A percentile compares a stretch with the other conserved stretches of the same genome.
These are phyloP conservation scores for Phrynosoma platyrhinos DNA, from an alignment of 2,113 vertebrate species.

Conservation along the genomic window DNA sequence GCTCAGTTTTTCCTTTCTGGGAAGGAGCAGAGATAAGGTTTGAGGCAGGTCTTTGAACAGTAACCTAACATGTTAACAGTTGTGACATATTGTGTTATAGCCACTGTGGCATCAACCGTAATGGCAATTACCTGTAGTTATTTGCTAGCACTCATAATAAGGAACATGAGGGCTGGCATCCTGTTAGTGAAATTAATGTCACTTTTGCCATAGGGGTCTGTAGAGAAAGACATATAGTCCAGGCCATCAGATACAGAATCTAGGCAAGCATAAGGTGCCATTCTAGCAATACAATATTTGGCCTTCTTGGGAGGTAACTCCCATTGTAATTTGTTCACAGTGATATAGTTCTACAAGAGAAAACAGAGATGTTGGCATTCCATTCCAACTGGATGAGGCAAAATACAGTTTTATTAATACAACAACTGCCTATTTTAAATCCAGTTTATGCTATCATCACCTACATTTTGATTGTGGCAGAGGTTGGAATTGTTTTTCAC, in stretches of 20 bases:
- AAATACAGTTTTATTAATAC: not conserved
- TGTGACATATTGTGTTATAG: too few relatives aligned
- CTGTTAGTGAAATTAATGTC: constrained; percentile 80
- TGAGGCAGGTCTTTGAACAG: too few relatives aligned
- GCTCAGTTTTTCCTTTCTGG: too few relatives aligned
- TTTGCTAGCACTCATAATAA: too few relatives aligned
- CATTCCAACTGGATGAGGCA: not conserved
- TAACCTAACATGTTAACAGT: too few relatives aligned
- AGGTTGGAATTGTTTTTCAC: too few relatives aligned
- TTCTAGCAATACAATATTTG: constrained; percentile 97
- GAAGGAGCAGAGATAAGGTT: too few relatives aligned
- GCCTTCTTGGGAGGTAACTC: constrained; percentile 97
- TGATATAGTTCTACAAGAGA: constrained; percentile 91
- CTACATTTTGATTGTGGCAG: too few relatives aligned
- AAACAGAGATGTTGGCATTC: not conserved
- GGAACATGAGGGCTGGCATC: too few relatives aligned
- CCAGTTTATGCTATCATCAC: too few relatives aligned
- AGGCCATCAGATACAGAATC: constrained; percentile 92
- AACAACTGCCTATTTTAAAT: not conserved
- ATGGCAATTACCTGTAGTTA: too few relatives aligned
- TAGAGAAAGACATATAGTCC: constrained; percentile 99
- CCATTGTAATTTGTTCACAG: constrained; percentile 91
- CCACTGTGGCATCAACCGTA: too few relatives aligned
- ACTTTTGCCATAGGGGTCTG: constrained; percentile 97
- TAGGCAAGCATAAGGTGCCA: constrained; percentile 93